Conservation (phyloP, 1,140 invertebrate species). For the Drosophila pseudoobscura region DNA sequence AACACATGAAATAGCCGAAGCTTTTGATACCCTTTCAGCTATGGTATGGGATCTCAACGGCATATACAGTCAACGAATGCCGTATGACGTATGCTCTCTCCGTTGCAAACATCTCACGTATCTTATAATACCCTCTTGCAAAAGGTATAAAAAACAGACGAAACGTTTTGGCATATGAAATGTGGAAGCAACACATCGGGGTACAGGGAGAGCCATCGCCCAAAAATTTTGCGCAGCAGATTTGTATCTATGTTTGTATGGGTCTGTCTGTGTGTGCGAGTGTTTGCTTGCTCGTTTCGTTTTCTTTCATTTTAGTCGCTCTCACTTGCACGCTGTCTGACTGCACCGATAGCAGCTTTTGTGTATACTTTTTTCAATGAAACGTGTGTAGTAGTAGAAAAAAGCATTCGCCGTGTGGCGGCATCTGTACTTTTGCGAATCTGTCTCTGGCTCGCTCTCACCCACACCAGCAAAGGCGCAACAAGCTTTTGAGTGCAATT, state of each 20-base stretch:
- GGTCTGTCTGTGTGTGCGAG: constrained; percentile 27
- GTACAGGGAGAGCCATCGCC: constrained; percentile 53
- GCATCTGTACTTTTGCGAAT: constrained; percentile 77
- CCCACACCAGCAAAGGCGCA: constrained; percentile 48
- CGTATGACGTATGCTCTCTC: too few relatives aligned
- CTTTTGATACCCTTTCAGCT: too few relatives aligned
- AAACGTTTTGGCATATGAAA: constrained; percentile 67
- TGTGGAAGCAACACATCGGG: constrained; percentile 22
- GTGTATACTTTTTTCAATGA: constrained; percentile 75
- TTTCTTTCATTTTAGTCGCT: constrained; percentile 43
- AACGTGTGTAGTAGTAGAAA: constrained; percentile 71
- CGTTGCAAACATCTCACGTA: too few relatives aligned
- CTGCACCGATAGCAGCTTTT: constrained; percentile 45
- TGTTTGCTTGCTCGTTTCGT: constrained; percentile 39
- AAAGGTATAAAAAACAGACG: constrained; percentile 42
- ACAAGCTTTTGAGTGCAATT: constrained; percentile 78
- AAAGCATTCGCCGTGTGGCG: constrained; percentile 63
- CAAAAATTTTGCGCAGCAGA: constrained; percentile 80
- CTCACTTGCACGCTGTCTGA: constrained; percentile 37
- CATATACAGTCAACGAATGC: too few relatives aligned
- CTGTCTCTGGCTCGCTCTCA: constrained; percentile 19
- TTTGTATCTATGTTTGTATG: constrained; percentile 59
- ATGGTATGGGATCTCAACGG: too few relatives aligned
- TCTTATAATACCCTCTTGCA: neutral
- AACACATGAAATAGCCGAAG: constrained; percentile 37